Evolutionary conservation across 2,113 vertebrate genomes (phyloP).

Genomic region (Leptobrachium leishanense): DNA sequence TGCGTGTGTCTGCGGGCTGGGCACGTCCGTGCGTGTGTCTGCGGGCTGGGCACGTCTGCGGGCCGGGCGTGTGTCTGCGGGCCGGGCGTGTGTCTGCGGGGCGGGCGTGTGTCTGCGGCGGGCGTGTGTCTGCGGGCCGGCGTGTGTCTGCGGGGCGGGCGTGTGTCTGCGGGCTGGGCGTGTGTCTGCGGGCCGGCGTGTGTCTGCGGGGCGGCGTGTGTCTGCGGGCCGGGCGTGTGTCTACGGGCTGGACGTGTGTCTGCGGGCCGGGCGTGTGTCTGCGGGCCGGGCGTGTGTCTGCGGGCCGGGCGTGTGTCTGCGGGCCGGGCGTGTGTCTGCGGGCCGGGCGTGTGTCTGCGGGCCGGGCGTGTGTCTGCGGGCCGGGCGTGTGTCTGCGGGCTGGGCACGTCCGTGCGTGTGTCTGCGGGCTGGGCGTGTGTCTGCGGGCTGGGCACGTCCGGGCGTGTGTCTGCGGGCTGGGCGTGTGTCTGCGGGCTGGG

Average conservation of each 20-base stretch:
- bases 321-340: background rate
- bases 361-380: background rate
- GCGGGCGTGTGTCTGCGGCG: background rate
- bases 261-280: background rate
- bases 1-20: too few relatives aligned
- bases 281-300: background rate
- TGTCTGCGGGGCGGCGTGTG: background rate
- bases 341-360: background rate
- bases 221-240: background rate
- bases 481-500: too few relatives aligned
- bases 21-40: too few relatives aligned
- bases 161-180: background rate
- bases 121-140: background rate
- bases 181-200: background rate
- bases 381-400: background rate
- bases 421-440: too few relatives aligned
- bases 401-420: too few relatives aligned
- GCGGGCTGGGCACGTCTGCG: background rate
- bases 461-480: too few relatives aligned
- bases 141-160: too few relatives aligned
- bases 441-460: too few relatives aligned
- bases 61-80: background rate
- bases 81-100: too few relatives aligned
- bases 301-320: background rate
- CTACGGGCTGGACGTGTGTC: too few relatives aligned